Evolutionary conservation across 2,888 invertebrate species (phyloP).

Genomic region (Bibio marci): DNA sequence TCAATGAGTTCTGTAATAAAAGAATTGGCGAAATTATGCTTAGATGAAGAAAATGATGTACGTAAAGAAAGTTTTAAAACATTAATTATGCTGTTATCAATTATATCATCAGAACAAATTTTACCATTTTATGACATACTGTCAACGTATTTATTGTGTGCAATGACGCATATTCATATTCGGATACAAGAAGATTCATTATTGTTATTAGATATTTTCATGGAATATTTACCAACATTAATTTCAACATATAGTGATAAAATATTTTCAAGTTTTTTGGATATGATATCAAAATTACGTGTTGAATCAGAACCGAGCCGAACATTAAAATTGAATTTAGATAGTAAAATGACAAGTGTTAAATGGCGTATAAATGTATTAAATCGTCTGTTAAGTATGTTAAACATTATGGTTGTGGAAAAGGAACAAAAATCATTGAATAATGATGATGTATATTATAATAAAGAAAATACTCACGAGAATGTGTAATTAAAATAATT

Average conservation of each 20-base stretch:
- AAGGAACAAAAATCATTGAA: not conserved
- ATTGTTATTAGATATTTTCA: constrained; percentile 56
- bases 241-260: constrained; percentile 48
- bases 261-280: constrained; percentile 63
- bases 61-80: constrained; percentile 32
- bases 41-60: constrained; percentile 50
- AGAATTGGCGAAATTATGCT: constrained; percentile 45
- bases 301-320: constrained; percentile 46
- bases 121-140: constrained; percentile 61
- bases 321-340: constrained; percentile 49
- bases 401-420: constrained; percentile 24
- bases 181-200: constrained; percentile 72
- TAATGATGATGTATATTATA: too few species aligned
- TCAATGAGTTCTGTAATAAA: constrained; percentile 51
- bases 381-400: constrained; percentile 45
- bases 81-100: constrained; percentile 23
- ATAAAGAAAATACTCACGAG: too few species aligned
- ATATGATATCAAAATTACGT: constrained; percentile 63
- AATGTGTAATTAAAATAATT: too few species aligned
- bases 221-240: constrained; percentile 45
- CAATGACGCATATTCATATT: constrained; percentile 76
- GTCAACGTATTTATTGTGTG: constrained; percentile 65
- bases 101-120: constrained; percentile 27
- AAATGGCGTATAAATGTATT: constrained; percentile 67
- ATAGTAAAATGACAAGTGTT: constrained; percentile 52